Evolutionary conservation across 2,888 invertebrate species (phyloP).

Genomic region (Rhyacophila evoluta): DNA sequence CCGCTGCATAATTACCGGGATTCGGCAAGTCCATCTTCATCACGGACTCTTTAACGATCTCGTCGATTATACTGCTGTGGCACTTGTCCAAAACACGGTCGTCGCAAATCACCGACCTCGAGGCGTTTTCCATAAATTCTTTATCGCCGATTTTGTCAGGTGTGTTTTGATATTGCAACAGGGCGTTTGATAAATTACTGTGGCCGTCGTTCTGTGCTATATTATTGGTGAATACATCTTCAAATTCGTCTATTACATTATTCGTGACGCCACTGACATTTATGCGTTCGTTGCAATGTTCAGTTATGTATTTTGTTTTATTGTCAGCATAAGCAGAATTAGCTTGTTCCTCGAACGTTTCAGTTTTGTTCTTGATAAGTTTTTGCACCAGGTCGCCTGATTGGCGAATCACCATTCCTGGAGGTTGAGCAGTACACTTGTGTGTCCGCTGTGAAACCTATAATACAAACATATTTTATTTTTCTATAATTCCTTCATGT

Average conservation of each 20-base stretch:
- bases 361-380: slow-evolving; percentile 63
- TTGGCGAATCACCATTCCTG: slow-evolving; percentile 70
- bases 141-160: not conserved
- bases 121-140: not conserved
- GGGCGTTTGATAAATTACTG: not conserved
- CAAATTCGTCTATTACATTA: not conserved
- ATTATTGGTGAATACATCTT: not conserved
- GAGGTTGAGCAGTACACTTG: slow-evolving; percentile 78
- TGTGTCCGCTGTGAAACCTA: slow-evolving; percentile 86
- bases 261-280: not conserved
- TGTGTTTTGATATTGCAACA: not conserved
- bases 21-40: slow-evolving; percentile 60
- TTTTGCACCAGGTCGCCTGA: slow-evolving; percentile 67
- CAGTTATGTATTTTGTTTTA: not conserved
- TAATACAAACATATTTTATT: slow-evolving; percentile 48
- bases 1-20: slow-evolving; percentile 27
- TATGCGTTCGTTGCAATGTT: not conserved
- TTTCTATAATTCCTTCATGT: too few relatives aligned
- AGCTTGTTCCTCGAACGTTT: slow-evolving; percentile 52
- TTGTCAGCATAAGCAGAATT: not conserved
- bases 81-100: not conserved
- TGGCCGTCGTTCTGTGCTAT: not conserved
- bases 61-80: slow-evolving; percentile 58
- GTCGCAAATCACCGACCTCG: not conserved
- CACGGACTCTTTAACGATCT: slow-evolving; percentile 62